These are phyloP conservation scores for Xenotilapia leptura DNA, from an alignment of 2,113 vertebrate species.

Conservation along the genomic window DNA sequence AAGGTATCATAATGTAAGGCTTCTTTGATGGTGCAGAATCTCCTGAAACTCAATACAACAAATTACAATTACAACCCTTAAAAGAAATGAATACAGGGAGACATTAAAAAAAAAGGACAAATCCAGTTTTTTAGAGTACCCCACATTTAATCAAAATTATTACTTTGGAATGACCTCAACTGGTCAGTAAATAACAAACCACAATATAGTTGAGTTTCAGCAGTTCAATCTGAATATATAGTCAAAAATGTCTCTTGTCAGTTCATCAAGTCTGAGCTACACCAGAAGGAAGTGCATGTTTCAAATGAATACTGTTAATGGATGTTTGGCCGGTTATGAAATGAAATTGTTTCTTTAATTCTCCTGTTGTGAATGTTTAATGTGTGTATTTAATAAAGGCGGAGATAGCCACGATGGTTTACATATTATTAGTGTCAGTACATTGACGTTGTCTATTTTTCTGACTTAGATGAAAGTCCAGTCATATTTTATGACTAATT, in stretches of 20 bases:
- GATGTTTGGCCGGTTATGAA: not conserved
- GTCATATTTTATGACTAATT: not conserved
- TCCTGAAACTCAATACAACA: not conserved
- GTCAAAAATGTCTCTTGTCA: not conserved
- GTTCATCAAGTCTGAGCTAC: not conserved
- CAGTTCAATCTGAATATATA: not conserved
- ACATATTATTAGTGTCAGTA: not conserved
- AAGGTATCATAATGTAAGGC: not conserved
- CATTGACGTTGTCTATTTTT: not conserved
- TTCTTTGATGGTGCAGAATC: not conserved
- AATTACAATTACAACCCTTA: not conserved
- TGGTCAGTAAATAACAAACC: not conserved
- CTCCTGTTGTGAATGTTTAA: not conserved
- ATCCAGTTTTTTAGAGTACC: not conserved
- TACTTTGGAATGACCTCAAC: not conserved
- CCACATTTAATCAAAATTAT: not conserved
- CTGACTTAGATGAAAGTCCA: not conserved
- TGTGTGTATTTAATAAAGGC: not conserved
- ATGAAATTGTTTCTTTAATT: not conserved
- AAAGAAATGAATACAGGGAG: not conserved
- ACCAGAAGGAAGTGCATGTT: not conserved
- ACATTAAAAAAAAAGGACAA: not conserved
- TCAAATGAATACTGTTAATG: not conserved
- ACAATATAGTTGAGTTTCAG: not conserved
- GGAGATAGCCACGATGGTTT: not conserved